Evolutionary conservation across 2,888 invertebrate genomes (phyloP), one percentile per base, ranked within the genome.

Genomic region (Catocala fraxini): DNA sequence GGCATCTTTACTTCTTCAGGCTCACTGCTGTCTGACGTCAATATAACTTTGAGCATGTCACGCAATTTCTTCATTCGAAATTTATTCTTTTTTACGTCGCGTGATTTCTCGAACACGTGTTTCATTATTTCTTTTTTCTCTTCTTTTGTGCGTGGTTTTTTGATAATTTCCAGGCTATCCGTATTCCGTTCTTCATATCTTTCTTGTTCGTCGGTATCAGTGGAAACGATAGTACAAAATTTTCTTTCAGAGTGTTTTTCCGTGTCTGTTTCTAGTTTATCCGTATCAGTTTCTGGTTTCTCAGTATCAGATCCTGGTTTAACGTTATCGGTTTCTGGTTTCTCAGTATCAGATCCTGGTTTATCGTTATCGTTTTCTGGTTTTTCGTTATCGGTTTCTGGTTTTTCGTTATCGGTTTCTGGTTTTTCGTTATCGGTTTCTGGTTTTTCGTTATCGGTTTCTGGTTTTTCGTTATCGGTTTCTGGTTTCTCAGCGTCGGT

Each of bases 51-150:
- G 5, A 91, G 70, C 75, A 86, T 83, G 41, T 88, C 77, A 34
- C 74, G 72, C 12, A 90, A 63, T 56, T 83, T 75, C 56, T 77
- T 81, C 42, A 86, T 76, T 33, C 81, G 81, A 39, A 69, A 72
- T 77, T 81, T 88, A 13, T 73, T 83, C 41, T 85, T 85, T 58
- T 81, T 82, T 4, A 73, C 80, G 34, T 75, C 71, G 42, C 81
- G 72, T 9, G 82, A 81, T 60, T 83, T 84, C 59, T 87, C 82
- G 5, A 91, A 82, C 2, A 91, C 78, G 34, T 78, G 80, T 63
- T 88, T 88, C 0, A 91, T 59, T 63, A 88, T 78, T 56, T 75
- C 77, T 61, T 89, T 91, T 66, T 89, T 91, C 33, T 87, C 74
- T 35, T 81, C 69, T 70, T 73, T 87, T 4, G 75, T 75, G 10